Evolutionary conservation across 1,140 invertebrate species (phyloP), one percentile per base, ranked within the genome.

Genomic region (Sesamia nonagrioides): DNA sequence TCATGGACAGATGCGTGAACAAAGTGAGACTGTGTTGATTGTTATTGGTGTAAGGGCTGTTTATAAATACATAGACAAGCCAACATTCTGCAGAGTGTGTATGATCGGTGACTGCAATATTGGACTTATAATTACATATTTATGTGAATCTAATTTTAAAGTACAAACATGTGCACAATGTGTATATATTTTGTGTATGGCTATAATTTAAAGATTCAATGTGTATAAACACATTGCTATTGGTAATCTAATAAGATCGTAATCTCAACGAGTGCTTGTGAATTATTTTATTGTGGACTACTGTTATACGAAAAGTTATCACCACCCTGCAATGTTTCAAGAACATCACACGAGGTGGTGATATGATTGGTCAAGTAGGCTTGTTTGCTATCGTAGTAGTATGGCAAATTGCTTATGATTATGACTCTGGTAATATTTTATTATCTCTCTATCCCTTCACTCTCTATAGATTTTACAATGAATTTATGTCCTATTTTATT

Each of bases 1-100:
- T 97, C 88, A 97, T 97, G 96, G 97, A 97, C 93, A 96, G 96
- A 90, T 97, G 97, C 91, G 96, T 97, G 42, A 97, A 97, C 90
- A 97, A 97, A 95, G 96, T 97, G 91, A 96, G 96, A 95, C 96
- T 96, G 86, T 96, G 97, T 87, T 96, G 90, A 95, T 82, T 63
- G n/a, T 6, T 78, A 52, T 77, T 75, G 56, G 77, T 80, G 74
- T 45, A 77, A 76, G 73, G 71, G 80, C 87, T 66, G 78, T 86
- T 71, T 80, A 56, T 33, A 52, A 63, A 58, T 52, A 75, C 79
- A 77, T 45, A 73, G 60, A 79, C 74, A 69, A 60, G 56, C 76
- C 72, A 61, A 79, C 80, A 88, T 84, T 90, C 84, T 87, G 85
- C 87, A 91, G 91, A 90, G 93, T 92, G 93, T 94, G 88, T 92